A percentile compares a stretch with the other conserved stretches of the same genome.
Evolutionary conservation across 2,888 invertebrate species (phyloP).

Genomic region (Dryadula phaetusa): DNA sequence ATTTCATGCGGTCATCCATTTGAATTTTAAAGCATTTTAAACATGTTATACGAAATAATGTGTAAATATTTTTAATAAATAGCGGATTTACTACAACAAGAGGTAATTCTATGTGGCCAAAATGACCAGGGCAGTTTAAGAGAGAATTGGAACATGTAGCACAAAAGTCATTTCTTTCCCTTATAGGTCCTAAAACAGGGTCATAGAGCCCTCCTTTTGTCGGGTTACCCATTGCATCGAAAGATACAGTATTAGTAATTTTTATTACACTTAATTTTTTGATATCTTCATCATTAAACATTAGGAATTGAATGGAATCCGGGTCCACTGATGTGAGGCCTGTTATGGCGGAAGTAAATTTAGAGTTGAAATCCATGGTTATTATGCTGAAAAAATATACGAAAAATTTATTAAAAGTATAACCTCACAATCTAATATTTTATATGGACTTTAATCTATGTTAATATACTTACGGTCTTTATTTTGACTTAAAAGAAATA

Average conservation of each 20-base stretch:
- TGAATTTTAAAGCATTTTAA: conserved; percentile 88
- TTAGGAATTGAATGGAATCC: conserved; percentile 85
- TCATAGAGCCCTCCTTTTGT: conserved; percentile 96
- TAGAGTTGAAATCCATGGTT: conserved; percentile 65
- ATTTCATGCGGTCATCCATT: conserved; percentile 78
- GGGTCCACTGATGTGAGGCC: conserved; percentile 71
- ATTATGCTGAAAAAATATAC: conserved; percentile 11
- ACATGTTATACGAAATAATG: conserved; percentile 88
- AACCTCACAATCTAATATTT: conserved; percentile 6
- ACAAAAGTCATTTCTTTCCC: conserved; percentile 88
- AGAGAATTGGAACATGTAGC: conserved; percentile 89
- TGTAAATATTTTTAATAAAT: conserved; percentile 89
- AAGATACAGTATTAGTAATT: conserved; percentile 90
- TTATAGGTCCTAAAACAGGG: conserved; percentile 88
- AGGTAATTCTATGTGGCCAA: conserved; percentile 96
- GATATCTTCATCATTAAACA: conserved; percentile 91
- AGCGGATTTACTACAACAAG: conserved; percentile 96
- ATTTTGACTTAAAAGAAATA: neutral
- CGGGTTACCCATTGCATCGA: conserved; percentile 93
- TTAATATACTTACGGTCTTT: neutral
- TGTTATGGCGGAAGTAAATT: conserved; percentile 59
- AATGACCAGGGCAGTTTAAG: conserved; percentile 93
- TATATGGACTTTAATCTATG: neutral
- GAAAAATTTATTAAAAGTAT: neutral
- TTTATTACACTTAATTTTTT: conserved; percentile 91